Evolutionary conservation across 2,797 vertebrate species (phyloP), one percentile per base, ranked within the genome.

Genomic region (Alca torda): DNA sequence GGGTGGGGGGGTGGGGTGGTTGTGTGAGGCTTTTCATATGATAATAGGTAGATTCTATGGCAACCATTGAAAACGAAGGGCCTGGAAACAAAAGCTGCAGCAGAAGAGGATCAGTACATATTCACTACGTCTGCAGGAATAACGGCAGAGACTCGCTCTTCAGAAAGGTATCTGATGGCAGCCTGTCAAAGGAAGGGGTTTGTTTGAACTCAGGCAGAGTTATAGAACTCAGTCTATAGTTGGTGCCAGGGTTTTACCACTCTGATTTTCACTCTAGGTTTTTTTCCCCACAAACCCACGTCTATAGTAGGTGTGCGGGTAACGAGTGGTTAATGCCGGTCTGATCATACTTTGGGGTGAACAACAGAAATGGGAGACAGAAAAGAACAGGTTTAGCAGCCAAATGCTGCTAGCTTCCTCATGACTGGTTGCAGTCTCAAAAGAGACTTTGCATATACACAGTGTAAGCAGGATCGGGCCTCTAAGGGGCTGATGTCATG

Each of bases 21-120:
- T n/a, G n/a, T n/a, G 90, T 68, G 91, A 61, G 97, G 70, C 97
- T 97, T 98, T 98, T 98, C 98, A 98, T 98, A 98, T 98, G 98
- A 95, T 98, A 98, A 98, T 98, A 89, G 69, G 4, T 75, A 63
- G 98, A 95, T 97, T 97, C 98, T 98, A 98, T 98, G 98, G 98
- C 97, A 98, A 98, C 98, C 97, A 97, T 96, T 98, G 98, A 98
- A 97, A 98, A 97, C 57, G 93, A 92, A 96, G 92, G 90, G 89
- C 41, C 87, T 94, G 93, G 96, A 97, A 97, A 98, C 98, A 98
- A 98, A 98, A 97, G 98, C 97, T 94, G 88, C 86, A 82, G 94
- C 96, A 79, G 92, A 74, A 98, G 97, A 97, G 97, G 97, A 97
- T 97, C 98, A 95, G 97, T 37, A 37, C 96, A 89, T 95, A 96